Conservation (phyloP, 2,888 invertebrate species). For the Elmis aenea region DNA sequence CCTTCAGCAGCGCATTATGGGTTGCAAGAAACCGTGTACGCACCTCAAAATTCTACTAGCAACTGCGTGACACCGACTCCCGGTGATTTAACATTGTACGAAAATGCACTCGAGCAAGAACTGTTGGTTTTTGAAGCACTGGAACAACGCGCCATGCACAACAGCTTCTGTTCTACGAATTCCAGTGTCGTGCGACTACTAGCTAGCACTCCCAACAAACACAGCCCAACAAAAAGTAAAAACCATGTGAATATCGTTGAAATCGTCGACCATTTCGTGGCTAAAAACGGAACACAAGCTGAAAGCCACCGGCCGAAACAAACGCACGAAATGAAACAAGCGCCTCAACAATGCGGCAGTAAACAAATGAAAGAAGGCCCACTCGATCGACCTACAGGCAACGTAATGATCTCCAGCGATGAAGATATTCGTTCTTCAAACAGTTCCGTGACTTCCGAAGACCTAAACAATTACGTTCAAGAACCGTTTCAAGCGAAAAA, state of each 20-base stretch:
- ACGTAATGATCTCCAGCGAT: too few relatives aligned
- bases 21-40: neutral
- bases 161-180: constrained; percentile 48
- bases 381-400: too few relatives aligned
- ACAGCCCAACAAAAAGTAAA: too few relatives aligned
- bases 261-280: too few relatives aligned
- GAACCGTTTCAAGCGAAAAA: neutral
- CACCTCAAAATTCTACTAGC: neutral
- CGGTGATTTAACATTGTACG: neutral
- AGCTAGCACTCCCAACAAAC: constrained; percentile 13
- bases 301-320: too few relatives aligned
- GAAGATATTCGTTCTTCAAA: constrained; percentile 1
- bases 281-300: neutral
- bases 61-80: too few relatives aligned
- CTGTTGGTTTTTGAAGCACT: constrained; percentile 72
- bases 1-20: neutral
- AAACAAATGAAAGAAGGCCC: too few relatives aligned
- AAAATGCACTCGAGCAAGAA: constrained; percentile 49
- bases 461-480: constrained; percentile 12
- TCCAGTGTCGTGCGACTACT: constrained; percentile 40
- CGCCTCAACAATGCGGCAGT: too few relatives aligned
- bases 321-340: neutral
- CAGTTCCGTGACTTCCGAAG: constrained; percentile 25
- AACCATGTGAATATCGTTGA: too few relatives aligned
- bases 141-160: constrained; percentile 67